phyloP scores from a whole-genome alignment of 2,797 vertebrate species.

The Alouatta caraya region DNA sequence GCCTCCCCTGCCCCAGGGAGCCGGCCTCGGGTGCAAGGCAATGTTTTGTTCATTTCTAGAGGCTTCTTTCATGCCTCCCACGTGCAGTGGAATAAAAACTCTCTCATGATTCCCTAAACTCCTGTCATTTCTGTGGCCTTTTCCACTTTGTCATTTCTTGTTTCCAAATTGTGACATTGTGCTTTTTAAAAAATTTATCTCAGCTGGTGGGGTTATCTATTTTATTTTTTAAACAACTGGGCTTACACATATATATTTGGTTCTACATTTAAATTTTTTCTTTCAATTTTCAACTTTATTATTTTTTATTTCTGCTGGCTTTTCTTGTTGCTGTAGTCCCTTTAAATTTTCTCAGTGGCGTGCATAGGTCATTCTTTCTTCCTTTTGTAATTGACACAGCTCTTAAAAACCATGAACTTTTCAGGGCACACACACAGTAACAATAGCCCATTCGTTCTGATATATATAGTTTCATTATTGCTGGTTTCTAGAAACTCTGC shows the following conservation, averaged over 20 bases:
- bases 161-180: not conserved
- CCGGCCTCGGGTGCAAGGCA: not conserved
- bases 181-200: not conserved
- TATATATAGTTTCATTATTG: not conserved
- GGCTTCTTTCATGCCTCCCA: not conserved
- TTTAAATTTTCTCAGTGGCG: not conserved
- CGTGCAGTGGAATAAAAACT: too few species aligned
- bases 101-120: not conserved
- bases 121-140: not conserved
- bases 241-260: not conserved
- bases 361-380: not conserved
- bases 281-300: not conserved
- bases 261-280: not conserved
- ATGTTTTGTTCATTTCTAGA: not conserved
- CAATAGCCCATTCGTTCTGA: not conserved
- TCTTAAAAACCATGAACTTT: not conserved
- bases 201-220: not conserved
- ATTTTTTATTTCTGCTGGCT: not conserved
- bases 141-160: not conserved
- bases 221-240: not conserved
- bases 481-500: not conserved
- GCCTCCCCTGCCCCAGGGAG: not conserved
- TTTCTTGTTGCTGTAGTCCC: not conserved
- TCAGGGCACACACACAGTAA: not conserved
- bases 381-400: not conserved